Evolutionary conservation across 2,113 vertebrate genomes (phyloP).

Genomic region (Kryptolebias marmoratus): DNA sequence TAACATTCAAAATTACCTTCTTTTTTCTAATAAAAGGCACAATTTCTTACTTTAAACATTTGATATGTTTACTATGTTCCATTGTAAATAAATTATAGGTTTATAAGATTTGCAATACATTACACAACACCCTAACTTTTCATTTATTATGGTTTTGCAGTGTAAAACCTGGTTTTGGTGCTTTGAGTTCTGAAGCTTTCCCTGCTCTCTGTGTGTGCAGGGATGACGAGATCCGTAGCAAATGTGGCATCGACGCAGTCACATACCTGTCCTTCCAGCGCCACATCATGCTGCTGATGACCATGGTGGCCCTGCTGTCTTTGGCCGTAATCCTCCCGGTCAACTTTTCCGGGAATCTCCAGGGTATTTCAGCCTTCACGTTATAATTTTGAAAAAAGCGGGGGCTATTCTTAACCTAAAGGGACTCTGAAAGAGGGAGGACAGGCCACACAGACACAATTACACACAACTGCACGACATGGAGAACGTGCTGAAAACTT

Average conservation of each 20-base stretch:
- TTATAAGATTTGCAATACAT: background rate
- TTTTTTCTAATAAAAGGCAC: too few species aligned
- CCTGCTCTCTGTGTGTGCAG: constrained; percentile 73
- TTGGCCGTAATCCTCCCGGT: constrained; percentile 92
- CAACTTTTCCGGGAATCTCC: constrained; percentile 92
- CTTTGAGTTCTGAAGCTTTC: background rate
- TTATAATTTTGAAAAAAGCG: constrained; percentile 30
- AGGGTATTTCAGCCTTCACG: constrained; percentile 83
- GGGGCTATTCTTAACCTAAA: constrained; percentile 51
- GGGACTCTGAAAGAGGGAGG: constrained; percentile 28
- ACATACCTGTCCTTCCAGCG: constrained; percentile 97
- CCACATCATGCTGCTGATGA: constrained; percentile 89
- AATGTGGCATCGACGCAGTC: constrained; percentile 92
- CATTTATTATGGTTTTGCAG: background rate
- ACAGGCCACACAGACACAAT: constrained; percentile 61
- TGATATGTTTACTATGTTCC: too few species aligned
- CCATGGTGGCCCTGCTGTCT: constrained; percentile 90
- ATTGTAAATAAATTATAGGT: too few species aligned
- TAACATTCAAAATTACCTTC: too few species aligned
- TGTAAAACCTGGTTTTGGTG: background rate
- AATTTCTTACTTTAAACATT: too few species aligned
- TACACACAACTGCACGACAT: constrained; percentile 10
- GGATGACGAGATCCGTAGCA: constrained; percentile 93
- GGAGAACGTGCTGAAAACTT: too few species aligned
- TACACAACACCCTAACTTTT: background rate